phyloP scores from a whole-genome alignment of 2,888 invertebrate genomes.

The Chouioia cunea region DNA sequence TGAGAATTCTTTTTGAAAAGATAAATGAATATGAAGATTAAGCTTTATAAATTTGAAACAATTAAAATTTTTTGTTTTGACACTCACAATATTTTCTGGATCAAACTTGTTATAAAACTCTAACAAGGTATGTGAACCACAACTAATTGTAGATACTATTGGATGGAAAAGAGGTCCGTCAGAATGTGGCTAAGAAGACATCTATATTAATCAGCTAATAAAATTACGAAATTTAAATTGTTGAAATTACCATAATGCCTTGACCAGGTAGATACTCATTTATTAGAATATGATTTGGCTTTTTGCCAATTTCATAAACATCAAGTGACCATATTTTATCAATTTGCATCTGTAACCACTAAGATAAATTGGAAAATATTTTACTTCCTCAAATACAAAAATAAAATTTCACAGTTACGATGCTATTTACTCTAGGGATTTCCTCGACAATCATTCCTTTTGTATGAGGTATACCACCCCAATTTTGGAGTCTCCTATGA shows the following conservation, averaged over 20 bases:
- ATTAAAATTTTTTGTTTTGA: constrained; percentile 3
- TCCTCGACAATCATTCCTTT: constrained; percentile 94
- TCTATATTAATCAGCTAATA: background rate
- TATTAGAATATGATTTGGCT: constrained; percentile 92
- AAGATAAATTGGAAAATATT: constrained; percentile 47
- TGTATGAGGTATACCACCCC: constrained; percentile 94
- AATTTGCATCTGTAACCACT: constrained; percentile 84
- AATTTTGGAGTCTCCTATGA: constrained; percentile 94
- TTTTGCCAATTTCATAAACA: constrained; percentile 77
- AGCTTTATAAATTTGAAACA: constrained; percentile 21
- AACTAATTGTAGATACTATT: constrained; percentile 90
- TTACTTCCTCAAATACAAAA: constrained; percentile 15
- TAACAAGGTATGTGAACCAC: constrained; percentile 91
- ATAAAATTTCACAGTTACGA: constrained; percentile 19
- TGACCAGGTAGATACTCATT: constrained; percentile 95
- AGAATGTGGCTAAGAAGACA: constrained; percentile 80
- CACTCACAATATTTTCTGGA: constrained; percentile 60
- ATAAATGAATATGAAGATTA: constrained; percentile 17
- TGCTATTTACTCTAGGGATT: constrained; percentile 73
- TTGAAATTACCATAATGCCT: constrained; percentile 85
- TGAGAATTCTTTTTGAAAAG: constrained; percentile 50
- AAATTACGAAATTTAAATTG: constrained; percentile 6
- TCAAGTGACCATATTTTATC: constrained; percentile 78
- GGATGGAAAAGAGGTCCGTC: constrained; percentile 96
- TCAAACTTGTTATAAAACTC: constrained; percentile 79